Percentiles rank a stretch among this genome's conserved stretches.
phyloP scores from a whole-genome alignment of 2,113 vertebrate species.

The Sciurus niger region DNA sequence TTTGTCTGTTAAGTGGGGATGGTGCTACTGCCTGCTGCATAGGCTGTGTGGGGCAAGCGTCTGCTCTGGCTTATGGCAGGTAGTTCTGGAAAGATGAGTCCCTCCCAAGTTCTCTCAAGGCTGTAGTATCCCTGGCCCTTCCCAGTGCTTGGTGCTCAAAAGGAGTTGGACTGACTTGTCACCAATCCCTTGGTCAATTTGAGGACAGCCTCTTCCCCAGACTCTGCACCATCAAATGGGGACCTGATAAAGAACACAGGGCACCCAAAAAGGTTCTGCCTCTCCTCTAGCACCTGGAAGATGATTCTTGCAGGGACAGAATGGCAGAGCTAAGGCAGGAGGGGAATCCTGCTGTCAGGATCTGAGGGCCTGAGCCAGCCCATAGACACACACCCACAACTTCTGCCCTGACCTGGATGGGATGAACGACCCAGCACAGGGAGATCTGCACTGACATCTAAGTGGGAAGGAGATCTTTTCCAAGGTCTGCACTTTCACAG shows the following conservation, averaged over 20 bases:
- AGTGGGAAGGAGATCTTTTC: neutral
- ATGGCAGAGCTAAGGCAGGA: neutral
- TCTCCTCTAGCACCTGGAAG: neutral
- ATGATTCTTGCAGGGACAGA: neutral
- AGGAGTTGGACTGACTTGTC: neutral
- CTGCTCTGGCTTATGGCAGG: neutral
- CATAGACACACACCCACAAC: no score
- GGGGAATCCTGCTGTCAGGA: neutral
- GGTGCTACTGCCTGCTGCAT: neutral
- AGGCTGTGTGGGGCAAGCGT: neutral
- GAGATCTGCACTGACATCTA: neutral
- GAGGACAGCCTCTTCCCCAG: neutral
- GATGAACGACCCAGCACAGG: neutral
- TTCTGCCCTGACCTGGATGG: neutral
- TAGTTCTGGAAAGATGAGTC: neutral
- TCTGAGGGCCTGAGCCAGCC: neutral
- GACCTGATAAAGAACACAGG: constrained; percentile 82
- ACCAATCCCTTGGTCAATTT: neutral
- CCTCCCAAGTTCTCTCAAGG: neutral
- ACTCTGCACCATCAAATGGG: neutral
- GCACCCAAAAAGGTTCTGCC: constrained; percentile 35
- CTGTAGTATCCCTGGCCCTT: neutral
- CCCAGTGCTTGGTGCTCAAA: neutral
- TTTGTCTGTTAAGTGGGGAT: neutral
- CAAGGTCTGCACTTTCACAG: no score